Conservation (phyloP, 2,113 vertebrate species). For the Catharus minimus region DNA sequence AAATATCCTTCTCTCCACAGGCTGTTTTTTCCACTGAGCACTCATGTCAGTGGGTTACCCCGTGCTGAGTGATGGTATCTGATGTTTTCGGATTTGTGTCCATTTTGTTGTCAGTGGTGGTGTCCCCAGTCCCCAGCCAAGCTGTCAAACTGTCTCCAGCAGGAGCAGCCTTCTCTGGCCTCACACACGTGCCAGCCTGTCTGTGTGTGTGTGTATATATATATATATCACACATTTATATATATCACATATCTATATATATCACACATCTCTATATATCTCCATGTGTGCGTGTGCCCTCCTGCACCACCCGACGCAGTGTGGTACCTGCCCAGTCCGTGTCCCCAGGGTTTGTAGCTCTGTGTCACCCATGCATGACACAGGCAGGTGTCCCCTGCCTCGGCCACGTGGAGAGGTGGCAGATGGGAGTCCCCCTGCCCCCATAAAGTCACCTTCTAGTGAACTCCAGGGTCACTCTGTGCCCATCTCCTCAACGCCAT, state of each 20-base stretch:
- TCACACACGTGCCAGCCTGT: slow-evolving; percentile 3
- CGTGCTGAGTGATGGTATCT: slow-evolving; percentile 50
- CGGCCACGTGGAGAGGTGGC: rapidly evolving
- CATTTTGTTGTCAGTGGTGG: slow-evolving; percentile 72
- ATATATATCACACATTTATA: neutral
- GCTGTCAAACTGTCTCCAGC: slow-evolving; percentile 50
- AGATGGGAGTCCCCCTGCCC: neutral
- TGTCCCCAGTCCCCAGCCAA: slow-evolving; percentile 47
- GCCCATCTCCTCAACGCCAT: rapidly evolving
- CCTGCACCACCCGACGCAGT: slow-evolving; percentile 12
- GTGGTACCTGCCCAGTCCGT: slow-evolving; percentile 4
- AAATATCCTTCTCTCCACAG: slow-evolving; percentile 63
- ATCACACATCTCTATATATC: neutral
- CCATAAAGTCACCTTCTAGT: neutral
- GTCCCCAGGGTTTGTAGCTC: slow-evolving; percentile 32
- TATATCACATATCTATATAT: neutral
- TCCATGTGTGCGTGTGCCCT: slow-evolving; percentile 39
- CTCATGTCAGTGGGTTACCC: slow-evolving; percentile 53
- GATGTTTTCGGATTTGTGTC: slow-evolving; percentile 62
- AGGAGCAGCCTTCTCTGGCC: slow-evolving; percentile 27
- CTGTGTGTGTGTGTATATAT: slow-evolving; percentile 31
- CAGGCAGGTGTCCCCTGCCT: neutral
- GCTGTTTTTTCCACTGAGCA: slow-evolving; percentile 31
- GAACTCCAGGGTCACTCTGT: neutral
- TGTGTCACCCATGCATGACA: neutral